Evolutionary conservation across 2,797 vertebrate genomes (phyloP), one percentile per base, ranked within the genome.

Genomic region (Craterocephalus amniculus): DNA sequence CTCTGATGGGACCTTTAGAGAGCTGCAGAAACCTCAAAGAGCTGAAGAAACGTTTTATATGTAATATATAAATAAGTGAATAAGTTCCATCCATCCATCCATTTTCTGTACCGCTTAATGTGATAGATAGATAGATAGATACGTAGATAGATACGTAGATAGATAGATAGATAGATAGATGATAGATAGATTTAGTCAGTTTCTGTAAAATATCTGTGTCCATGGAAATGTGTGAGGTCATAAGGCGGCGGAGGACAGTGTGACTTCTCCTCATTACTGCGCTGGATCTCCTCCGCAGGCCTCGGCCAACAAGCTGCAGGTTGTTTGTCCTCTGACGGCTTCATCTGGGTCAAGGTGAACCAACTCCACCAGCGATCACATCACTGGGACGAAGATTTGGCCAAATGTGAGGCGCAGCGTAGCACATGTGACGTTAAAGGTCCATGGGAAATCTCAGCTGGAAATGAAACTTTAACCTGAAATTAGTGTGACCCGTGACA

Each of bases 341-440:
- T 35, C 26, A 66, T 72, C 0, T 70, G 68, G 81, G 77, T 84
- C 84, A 84, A 85, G 81, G 81, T 80, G 81, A 84, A 45, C 24
- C 49, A 2, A 58, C 22, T 67, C 27, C 13, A 8, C 6, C 32
- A 10, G n/a, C 22, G 18, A n/a, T 43, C 36, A 29, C 38, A 1
- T 1, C 0, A 24, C 35, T 18, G 55, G 13, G 24, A 61, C 2
- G 10, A 4, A 40, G 48, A 38, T 52, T 18, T 38, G 36, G 34
- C 49, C 16, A 20, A 43, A 43, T 20, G 18, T 10, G 34, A 36
- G 38, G 9, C 10, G 11, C 29, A 12, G 26, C 8, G 26, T 1
- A 35, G 49, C 70, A 26, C 31, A 0, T 35, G 10, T 76, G 66
- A 62, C 60, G 7, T 27, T 31, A 34, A 18, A 36, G 70, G 32